Percentiles rank a stretch among this genome's conserved stretches.
phyloP scores from a whole-genome alignment of 2,797 vertebrate genomes.

The Enteromius anoplus region DNA sequence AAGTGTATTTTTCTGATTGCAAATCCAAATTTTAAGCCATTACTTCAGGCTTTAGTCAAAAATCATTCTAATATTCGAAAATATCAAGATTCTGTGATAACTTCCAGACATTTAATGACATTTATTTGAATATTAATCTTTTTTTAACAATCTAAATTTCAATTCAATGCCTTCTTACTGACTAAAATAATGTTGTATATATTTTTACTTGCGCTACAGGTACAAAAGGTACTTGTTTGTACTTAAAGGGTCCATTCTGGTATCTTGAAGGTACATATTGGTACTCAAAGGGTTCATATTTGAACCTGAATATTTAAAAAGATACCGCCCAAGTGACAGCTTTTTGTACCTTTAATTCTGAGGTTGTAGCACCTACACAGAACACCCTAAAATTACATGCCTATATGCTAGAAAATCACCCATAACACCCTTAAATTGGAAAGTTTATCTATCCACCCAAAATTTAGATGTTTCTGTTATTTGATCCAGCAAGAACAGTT shows the following conservation, averaged over 20 bases:
- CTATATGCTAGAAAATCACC: not conserved
- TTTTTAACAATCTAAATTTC: not conserved
- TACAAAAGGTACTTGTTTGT: too few species aligned
- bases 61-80: not conserved
- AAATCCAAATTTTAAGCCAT: not conserved
- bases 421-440: not conserved
- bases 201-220: too few species aligned
- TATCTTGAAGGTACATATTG: too few species aligned
- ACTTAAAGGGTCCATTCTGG: too few species aligned
- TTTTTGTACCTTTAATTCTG: too few species aligned
- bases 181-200: too few species aligned
- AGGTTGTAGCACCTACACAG: not conserved
- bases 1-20: not conserved
- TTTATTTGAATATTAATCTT: not conserved
- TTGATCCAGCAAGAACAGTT: not conserved
- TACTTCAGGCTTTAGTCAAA: not conserved
- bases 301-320: too few species aligned
- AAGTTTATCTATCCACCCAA: not conserved
- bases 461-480: not conserved
- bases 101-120: too few species aligned
- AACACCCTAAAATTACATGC: not conserved
- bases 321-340: too few species aligned
- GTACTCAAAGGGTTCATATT: too few species aligned
- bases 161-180: not conserved
- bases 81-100: not conserved